Percentiles rank a stretch among this genome's conserved stretches.
Conservation (phyloP, 2,888 invertebrate species). For the Pollenia amentaria region DNA sequence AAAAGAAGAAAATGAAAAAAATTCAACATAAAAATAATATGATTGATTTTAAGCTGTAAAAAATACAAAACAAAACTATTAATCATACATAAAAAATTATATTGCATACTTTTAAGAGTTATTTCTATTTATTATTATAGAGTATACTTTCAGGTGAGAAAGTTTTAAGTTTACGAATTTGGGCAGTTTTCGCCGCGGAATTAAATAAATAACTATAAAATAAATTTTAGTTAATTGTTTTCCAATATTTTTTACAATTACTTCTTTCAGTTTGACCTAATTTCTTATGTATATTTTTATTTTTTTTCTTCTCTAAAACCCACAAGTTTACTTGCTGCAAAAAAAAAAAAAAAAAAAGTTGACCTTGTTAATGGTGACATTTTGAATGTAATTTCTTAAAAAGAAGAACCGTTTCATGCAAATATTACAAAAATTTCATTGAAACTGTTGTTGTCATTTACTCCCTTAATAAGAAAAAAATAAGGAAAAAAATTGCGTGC, state of each 20-base stretch:
- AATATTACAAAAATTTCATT: slow-evolving; percentile 37
- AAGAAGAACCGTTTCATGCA: slow-evolving; percentile 18
- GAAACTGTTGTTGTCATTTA: slow-evolving; percentile 15
- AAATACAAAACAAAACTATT: slow-evolving; percentile 4
- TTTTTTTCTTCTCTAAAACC: neutral
- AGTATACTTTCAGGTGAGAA: slow-evolving; percentile 22
- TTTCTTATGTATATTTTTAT: neutral
- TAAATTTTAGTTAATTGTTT: slow-evolving; percentile 25
- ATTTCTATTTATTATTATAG: neutral
- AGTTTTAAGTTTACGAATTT: neutral
- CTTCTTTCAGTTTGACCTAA: slow-evolving; percentile 34
- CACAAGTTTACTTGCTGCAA: slow-evolving; percentile 12
- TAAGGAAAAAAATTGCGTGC: slow-evolving; percentile 50
- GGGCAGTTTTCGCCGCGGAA: neutral
- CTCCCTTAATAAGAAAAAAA: neutral
- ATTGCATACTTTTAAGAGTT: slow-evolving; percentile 40
- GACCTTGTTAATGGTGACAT: slow-evolving; percentile 37
- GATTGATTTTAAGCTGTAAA: slow-evolving; percentile 14
- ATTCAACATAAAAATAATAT: neutral
- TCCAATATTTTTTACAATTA: slow-evolving; percentile 32
- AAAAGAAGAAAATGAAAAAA: neutral
- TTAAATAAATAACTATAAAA: neutral
- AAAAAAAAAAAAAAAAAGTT: neutral
- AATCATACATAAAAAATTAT: slow-evolving; percentile 6
- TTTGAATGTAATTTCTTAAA: slow-evolving; percentile 12